Conservation (phyloP, 2,888 invertebrate genomes). For the Acleris emargana region DNA sequence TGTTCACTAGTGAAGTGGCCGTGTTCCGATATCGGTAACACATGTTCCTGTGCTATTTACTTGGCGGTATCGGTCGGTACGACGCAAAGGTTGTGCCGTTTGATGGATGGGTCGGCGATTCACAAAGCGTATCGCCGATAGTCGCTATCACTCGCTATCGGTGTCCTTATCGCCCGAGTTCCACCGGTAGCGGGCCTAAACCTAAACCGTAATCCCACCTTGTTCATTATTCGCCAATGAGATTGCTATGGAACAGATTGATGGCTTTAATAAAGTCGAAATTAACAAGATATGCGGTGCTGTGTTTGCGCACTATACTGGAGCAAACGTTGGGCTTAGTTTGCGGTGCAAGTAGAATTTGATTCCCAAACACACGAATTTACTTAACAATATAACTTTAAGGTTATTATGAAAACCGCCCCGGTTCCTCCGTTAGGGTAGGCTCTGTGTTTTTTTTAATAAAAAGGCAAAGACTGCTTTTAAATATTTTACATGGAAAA, state of each 20-base stretch:
- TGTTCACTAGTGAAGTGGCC: slow-evolving; percentile 70
- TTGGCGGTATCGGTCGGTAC: slow-evolving; percentile 63
- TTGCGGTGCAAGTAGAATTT: no score
- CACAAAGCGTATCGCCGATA: slow-evolving; percentile 78
- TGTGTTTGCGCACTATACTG: slow-evolving; percentile 39
- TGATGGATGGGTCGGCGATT: slow-evolving; percentile 80
- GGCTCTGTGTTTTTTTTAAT: no score
- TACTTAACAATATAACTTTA: no score
- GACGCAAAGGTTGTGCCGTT: slow-evolving; percentile 68
- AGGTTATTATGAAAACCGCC: no score
- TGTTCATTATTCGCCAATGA: slow-evolving; percentile 75
- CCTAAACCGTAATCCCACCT: slow-evolving; percentile 66
- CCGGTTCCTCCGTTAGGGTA: no score
- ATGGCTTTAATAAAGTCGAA: slow-evolving; percentile 59
- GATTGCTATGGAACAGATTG: slow-evolving; percentile 61
- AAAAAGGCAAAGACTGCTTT: no score
- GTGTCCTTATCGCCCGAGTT: slow-evolving; percentile 45
- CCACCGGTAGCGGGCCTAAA: slow-evolving; percentile 54
- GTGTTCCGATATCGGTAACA: slow-evolving; percentile 73
- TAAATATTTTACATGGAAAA: no score
- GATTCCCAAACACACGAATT: no score
- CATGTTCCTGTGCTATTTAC: slow-evolving; percentile 75
- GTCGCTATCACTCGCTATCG: slow-evolving; percentile 66
- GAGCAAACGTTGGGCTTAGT: slow-evolving; percentile 15
- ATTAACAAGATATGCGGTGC: slow-evolving; percentile 36